phyloP scores from a whole-genome alignment of 2,888 invertebrate genomes.

The Epinotia brunnichana region DNA sequence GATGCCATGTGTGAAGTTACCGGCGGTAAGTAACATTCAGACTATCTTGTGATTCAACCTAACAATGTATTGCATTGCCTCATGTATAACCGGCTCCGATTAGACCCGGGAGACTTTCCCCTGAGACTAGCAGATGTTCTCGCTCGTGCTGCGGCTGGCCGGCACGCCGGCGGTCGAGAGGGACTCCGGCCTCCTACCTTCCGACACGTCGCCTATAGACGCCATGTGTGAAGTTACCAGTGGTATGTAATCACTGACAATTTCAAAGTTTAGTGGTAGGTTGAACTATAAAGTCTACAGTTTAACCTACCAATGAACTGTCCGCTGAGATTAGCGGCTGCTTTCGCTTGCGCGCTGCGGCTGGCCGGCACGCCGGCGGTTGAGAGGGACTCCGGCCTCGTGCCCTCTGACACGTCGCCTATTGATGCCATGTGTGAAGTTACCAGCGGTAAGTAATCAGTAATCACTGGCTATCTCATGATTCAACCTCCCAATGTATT shows the following conservation, averaged over 20 bases:
- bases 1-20: conserved; percentile 99
- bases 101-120: conserved; percentile 98
- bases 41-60: too few species aligned
- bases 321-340: conserved; percentile 99
- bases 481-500: too few species aligned
- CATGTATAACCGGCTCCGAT: too few species aligned
- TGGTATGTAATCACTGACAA: conserved; percentile 79
- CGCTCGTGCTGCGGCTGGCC: too few species aligned
- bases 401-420: conserved; percentile 96
- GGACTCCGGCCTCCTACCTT: conserved; percentile 93
- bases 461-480: conserved; percentile 5
- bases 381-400: conserved; percentile 93
- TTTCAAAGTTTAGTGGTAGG: too few species aligned
- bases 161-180: conserved; percentile 95
- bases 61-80: too few species aligned
- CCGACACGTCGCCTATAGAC: conserved; percentile 97
- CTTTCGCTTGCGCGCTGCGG: conserved; percentile 96
- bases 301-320: conserved; percentile 96
- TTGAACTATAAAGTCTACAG: conserved; percentile 67
- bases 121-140: conserved; percentile 99
- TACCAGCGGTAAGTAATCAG: conserved; percentile 94
- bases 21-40: conserved; percentile 91
- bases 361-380: conserved; percentile 95
- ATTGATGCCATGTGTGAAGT: conserved; percentile 99
- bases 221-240: conserved; percentile 99